Base-by-base conservation (phyloP, 53 echinoderm and acorn worm genomes). In the Pentamera pediparva region DNA sequence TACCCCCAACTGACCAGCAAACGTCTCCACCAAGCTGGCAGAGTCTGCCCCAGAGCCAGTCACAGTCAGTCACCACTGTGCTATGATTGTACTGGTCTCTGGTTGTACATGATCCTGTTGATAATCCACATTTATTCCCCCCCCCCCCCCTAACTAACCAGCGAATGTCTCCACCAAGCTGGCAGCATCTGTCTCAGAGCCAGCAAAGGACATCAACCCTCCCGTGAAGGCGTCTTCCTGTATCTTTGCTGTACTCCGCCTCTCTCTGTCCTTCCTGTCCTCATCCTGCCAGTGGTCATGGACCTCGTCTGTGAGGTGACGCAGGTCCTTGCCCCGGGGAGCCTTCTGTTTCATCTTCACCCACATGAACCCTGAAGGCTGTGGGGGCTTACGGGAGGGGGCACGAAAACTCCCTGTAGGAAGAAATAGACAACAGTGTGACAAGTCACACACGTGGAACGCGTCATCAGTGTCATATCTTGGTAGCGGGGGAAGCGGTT, bases 161-260 rank as follows among this genome's bases (percentile, higher is more conserved):
- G 90, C 76, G 37, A 95, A 95, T 6, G 90, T 88, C 39, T 91
- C 88, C 10, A 95, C 75, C 26, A 95, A 83, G 8, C 96, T 85
- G 15, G 63, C 33, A 6, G 47, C 58, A 34, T 67, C 82, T 7
- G 9, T 3, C 12, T 67, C 64, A 26, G 67, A 60, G n/a, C 90
- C 95, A 5, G 85, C 84, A 59, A 95, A 95, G 71, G 82, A 91
- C 6, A 90, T 76, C 96, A 90, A 95, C 80, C 25, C 21, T 94
- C 90, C 21, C 87, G 88, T 12, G 96, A 79, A 29, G 84, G 81
- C 18, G 88, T 76, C 41, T 95, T 85, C 83, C 79, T 85, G 72
- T 58, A 90, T 91, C 45, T 87, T 85, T 24, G 83, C 79, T 75
- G 79, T 51, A 1, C 86, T 83, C 17, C 78, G 80, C 27, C 61